Evolutionary conservation across 1,140 invertebrate species (phyloP).

Genomic region (Cylas formicarius): DNA sequence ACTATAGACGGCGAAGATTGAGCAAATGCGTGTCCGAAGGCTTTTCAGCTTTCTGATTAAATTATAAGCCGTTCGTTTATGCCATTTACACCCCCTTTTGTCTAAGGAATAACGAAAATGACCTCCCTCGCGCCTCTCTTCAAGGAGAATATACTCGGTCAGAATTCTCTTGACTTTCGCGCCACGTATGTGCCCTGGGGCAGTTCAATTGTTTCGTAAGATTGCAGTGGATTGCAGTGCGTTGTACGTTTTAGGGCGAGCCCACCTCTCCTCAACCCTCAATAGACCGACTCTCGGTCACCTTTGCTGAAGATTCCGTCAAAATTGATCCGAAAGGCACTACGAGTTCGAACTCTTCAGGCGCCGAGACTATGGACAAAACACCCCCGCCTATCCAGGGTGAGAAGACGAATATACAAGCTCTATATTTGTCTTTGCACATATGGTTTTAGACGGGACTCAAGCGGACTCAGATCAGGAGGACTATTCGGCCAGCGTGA

Average conservation of each 20-base stretch:
- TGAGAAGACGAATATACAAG: conserved; percentile 4
- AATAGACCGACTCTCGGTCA: conserved; percentile 60
- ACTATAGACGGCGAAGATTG: too few relatives aligned
- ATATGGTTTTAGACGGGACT: conserved; percentile 30
- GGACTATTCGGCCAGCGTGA: conserved; percentile 75
- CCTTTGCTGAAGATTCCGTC: conserved; percentile 49
- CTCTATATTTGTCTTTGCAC: conserved; percentile 4
- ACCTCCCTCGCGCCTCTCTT: not conserved
- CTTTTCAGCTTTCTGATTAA: conserved; percentile 38
- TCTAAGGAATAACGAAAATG: not conserved
- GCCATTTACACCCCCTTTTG: conserved; percentile 17
- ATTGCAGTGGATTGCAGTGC: conserved; percentile 12
- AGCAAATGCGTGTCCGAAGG: conserved; percentile 39
- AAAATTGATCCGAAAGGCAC: conserved; percentile 34
- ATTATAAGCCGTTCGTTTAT: conserved; percentile 38
- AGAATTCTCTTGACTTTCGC: not conserved
- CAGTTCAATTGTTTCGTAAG: not conserved
- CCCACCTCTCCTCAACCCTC: conserved; percentile 57
- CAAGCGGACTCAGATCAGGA: conserved; percentile 62
- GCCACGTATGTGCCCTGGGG: not conserved
- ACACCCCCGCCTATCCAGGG: not conserved
- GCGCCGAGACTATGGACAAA: conserved; percentile 5
- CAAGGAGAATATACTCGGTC: not conserved
- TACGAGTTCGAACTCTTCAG: conserved; percentile 16
- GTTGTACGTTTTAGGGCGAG: conserved; percentile 41